Evolutionary conservation across 2,888 invertebrate genomes (phyloP), one percentile per base, ranked within the genome.

Genomic region (Vandiemenella viatica): DNA sequence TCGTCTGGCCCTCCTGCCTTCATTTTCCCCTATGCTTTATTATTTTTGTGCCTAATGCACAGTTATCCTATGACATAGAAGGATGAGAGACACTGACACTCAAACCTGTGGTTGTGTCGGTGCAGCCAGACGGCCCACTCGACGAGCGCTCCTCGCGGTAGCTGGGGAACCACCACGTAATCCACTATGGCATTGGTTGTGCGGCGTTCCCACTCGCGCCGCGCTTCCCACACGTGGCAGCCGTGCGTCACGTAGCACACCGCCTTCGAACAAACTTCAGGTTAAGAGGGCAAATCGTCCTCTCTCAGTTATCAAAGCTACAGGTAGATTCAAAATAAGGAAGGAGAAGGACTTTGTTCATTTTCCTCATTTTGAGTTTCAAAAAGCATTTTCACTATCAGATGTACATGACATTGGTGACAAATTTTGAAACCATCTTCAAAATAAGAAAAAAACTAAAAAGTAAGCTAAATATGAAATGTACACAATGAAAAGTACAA

Each of bases 41-140:
- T n/a, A n/a, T n/a, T n/a, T n/a, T n/a, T n/a, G n/a, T n/a, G n/a
- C n/a, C n/a, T n/a, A n/a, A n/a, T n/a, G n/a, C n/a, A n/a, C n/a
- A n/a, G n/a, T 13, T 32, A 32, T 32, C n/a, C n/a, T 13, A 32
- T 13, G n/a, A 32, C 13, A 13, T 13, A 13, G 10, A n/a, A 13
- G n/a, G 32, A 32, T 32, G 10, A 32, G n/a, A 32, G 10, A 13
- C 50, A 67, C 76, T 74, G 68, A 88, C 87, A 89, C 66, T 89
- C 87, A 63, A 89, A 89, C 55, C 84, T 76, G 67, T 83, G 81
- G 67, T 89, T 90, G 68, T 87, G 84, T 50, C 81, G 76, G 65
- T 89, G 89, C 38, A 87, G 87, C 87, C 88, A 88, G 52, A 91
- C 87, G 65, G 90, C 89, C 92, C 92, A 93, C 68, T 93, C 92